Evolutionary conservation across 2,797 vertebrate species (phyloP).

Genomic region (Dromococcyx pavoninus): DNA sequence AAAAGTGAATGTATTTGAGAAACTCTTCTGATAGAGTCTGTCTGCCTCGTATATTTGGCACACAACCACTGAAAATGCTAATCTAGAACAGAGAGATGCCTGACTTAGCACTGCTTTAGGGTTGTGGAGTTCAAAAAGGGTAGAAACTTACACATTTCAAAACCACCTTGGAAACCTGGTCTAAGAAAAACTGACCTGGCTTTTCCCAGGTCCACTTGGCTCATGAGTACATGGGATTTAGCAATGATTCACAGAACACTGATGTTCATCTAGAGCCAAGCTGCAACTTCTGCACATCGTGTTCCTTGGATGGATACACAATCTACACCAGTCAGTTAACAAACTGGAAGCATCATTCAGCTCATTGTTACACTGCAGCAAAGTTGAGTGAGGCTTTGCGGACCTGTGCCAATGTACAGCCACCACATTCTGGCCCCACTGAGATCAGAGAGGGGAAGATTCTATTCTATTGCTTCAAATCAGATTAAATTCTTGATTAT

Average conservation of each 20-base stretch:
- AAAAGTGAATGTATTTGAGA: background rate
- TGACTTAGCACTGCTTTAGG: background rate
- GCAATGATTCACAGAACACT: conserved; percentile 25
- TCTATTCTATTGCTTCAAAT: background rate
- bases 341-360: conserved; percentile 55
- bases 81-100: background rate
- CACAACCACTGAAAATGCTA: background rate
- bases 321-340: conserved; percentile 15
- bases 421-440: background rate
- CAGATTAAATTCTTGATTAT: background rate
- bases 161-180: conserved; percentile 38
- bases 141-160: background rate
- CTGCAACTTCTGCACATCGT: conserved; percentile 44
- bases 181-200: background rate
- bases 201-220: conserved; percentile 40
- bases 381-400: conserved; percentile 10
- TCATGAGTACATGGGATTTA: background rate
- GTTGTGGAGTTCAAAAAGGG: background rate
- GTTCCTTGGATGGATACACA: conserved; percentile 37
- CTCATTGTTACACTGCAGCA: background rate
- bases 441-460: background rate
- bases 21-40: background rate
- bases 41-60: background rate
- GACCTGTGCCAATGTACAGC: background rate
- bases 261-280: conserved; percentile 47